Evolutionary conservation across 2,888 invertebrate genomes (phyloP), one percentile per base, ranked within the genome.

Genomic region (Pristionchus japonicus): DNA sequence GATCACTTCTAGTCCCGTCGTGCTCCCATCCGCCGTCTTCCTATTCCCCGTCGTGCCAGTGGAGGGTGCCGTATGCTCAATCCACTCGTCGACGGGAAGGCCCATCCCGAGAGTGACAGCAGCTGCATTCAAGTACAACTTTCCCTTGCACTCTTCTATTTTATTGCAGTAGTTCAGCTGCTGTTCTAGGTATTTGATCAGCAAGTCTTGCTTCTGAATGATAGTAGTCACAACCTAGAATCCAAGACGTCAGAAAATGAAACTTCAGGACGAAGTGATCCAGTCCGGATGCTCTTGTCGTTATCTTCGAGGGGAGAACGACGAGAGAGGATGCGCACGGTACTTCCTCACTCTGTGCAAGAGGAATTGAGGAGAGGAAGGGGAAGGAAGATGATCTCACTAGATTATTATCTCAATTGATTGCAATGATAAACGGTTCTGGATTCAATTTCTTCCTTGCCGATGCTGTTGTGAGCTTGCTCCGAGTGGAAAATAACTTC

Each of bases 221-320:
- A n/a, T n/a, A n/a, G n/a, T n/a, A n/a, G n/a, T n/a, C n/a, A n/a
- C n/a, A n/a, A n/a, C n/a, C n/a, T n/a, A n/a, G n/a, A n/a, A n/a
- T n/a, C n/a, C n/a, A n/a, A n/a, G n/a, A 31, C 15, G 1, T 67
- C 64, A 6, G 13, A 64, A 1, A 27, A 52, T 52, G 2, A n/a
- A 11, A 9, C 52, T 3, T 52, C 82, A 83, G 82, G 52, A 52
- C 34, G 17, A 11, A 1, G 49, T 52, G 0, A 83, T 83, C 23
- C 82, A 52, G 20, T 40, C 82, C 9, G 85, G 85, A n/a, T 86
- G 86, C 49, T 86, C 86, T 2, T 86, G 86, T 86, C 43, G 86
- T 20, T 86, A 70, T 86, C 31, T 67, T 3, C 43, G 86, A 49
- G 86, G 86, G 34, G 70, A 67, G 23, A 86, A 70, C 23, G 86